phyloP scores from a whole-genome alignment of 2,113 vertebrate genomes.

The Zeus faber region DNA sequence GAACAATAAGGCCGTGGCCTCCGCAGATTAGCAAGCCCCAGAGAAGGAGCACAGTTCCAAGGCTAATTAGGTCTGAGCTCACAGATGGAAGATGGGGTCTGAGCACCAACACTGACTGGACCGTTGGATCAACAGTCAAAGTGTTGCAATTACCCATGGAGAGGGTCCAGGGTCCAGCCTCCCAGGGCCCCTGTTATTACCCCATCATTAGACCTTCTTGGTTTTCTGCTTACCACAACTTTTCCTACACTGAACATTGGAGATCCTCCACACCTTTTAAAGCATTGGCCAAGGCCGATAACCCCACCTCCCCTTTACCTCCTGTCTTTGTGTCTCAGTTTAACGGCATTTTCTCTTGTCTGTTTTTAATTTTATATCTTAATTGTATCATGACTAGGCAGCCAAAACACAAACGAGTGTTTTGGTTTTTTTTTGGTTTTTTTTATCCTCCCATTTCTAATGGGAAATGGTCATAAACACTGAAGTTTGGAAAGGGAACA shows the following conservation, averaged over 20 bases:
- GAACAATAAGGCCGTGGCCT: conserved; percentile 40
- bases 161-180: no score
- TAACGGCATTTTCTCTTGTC: conserved; percentile 14
- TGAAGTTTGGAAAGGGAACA: conserved; percentile 37
- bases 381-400: conserved; percentile 26
- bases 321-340: conserved; percentile 19
- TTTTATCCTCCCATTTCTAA: not conserved
- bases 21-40: conserved; percentile 49
- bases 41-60: no score
- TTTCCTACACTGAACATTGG: no score
- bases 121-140: no score
- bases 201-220: conserved; percentile 15
- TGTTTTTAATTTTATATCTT: conserved; percentile 47
- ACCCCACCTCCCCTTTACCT: conserved; percentile 7
- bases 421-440: conserved; percentile 14
- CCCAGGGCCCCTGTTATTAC: no score
- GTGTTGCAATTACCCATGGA: no score
- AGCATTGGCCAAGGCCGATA: conserved; percentile 19
- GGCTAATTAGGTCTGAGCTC: no score
- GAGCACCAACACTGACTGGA: no score
- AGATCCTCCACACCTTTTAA: no score
- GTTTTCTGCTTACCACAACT: no score
- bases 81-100: no score
- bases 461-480: conserved; percentile 43
- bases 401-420: conserved; percentile 40